Base-by-base conservation (phyloP, 2,113 vertebrate genomes). In the Sinocyclocheilus anshuiensis region DNA sequence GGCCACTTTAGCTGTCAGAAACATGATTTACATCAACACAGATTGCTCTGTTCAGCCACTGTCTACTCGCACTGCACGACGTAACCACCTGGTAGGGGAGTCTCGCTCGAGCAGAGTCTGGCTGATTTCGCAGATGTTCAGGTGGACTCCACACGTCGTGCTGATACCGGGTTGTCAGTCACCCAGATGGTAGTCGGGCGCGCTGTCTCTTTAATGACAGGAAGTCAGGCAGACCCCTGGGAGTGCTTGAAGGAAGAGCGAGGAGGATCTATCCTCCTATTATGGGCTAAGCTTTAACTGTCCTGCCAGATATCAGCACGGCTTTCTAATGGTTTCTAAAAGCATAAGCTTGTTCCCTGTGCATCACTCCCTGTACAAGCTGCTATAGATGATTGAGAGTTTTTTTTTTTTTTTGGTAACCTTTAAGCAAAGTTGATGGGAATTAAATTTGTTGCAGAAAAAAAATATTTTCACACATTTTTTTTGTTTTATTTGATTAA, bases 161-260 rank as follows among this genome's bases (percentile, higher is more conserved):
- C 22, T 63, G 63, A 91, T 92, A 89, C 84, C 86, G 79, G 78
- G 26, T 86, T 90, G 90, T 93, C 93, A 91, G 84, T 94, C 92
- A 91, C 86, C 90, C 89, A 76, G 77, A 86, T 13, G 86, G 84
- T 85, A 86, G 91, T 93, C 86, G 87, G 87, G 89, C 85, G 87
- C 78, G 83, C 91, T 92, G 92, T 93, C 89, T 93, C 89, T 93
- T 93, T 93, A 94, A 94, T 91, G 92, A 92, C 93, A 94, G 93
- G 92, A 94, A 92, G 92, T 92, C 87, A 90, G 89, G 74, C 86
- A 88, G 75, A 89, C 85, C 72, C 90, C 86, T 89, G 8, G 15
- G 88, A 82, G 77, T 22, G 77, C 71, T 55, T 20, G 39, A 77
- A 84, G 79, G 55, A 45, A 83, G 80, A 84, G 65, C 75, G 36